Base-by-base conservation (phyloP, 2,888 invertebrate genomes). In the Lasioglossum calceatum region DNA sequence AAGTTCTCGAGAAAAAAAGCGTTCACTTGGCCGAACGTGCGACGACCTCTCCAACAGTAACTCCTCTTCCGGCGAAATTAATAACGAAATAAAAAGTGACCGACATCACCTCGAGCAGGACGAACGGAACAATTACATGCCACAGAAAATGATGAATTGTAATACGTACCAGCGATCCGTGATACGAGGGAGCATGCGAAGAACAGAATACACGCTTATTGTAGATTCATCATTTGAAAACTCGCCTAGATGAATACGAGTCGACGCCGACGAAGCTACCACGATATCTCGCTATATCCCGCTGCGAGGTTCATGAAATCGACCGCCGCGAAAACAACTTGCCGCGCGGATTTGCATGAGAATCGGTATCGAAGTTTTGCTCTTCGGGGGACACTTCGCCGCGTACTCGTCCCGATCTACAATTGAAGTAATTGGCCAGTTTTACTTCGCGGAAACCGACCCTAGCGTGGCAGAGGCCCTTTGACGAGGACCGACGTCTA, bases 131-230 rank as follows among this genome's bases (percentile, higher is more conserved):
- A 36, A 67, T 16, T 67, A 19, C 36, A 70, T 36, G 67, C 36
- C 19, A 39, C 10, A 39, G 70, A 70, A 1, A 5, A 14, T 16
- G 14, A 27, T 64, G 32, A 16, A 36, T 67, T 36, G 8, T 23
- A 23, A 87, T 90, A 90, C 89, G 82, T 90, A 90, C 85, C 90
- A 82, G 64, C 39, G 77, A 81, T 90, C 90, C 89, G 36, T 64
- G 16, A 32, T 14, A 32, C 61, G 79, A n/a, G 86, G 67, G 36
- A 85, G 90, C 90, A 72, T 90, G 90, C 82, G 74, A 72, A 82
- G 71, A 89, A 90, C 8, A 87, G 44, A 84, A 64, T 84, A 77
- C 19, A 76, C 23, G 74, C 82, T 61, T 87, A 86, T 81, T 81
- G 75, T 23, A 82, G n/a, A 81, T 32, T 64, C 84, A 64, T 86